Percentiles rank a stretch among this genome's conserved stretches.
Evolutionary conservation across 2,888 invertebrate species (phyloP).

Genomic region (Apodemia duryi): DNA sequence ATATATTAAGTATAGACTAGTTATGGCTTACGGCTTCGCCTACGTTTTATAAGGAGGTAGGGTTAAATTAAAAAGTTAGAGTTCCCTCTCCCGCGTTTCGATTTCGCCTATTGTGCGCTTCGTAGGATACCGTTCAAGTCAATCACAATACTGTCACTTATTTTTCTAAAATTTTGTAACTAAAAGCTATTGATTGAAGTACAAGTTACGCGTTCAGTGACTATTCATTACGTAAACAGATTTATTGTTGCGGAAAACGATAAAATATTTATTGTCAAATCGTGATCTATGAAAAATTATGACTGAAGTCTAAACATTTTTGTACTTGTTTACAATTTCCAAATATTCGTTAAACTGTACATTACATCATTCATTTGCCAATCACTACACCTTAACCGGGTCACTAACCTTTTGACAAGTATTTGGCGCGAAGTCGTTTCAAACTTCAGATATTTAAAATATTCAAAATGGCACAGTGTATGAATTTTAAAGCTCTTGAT

Average conservation of each 20-base stretch:
- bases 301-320: not conserved
- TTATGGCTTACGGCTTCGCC: no score
- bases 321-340: slow-evolving; percentile 13
- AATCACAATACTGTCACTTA: no score
- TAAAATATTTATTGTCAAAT: slow-evolving; percentile 6
- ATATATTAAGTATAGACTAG: no score
- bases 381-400: slow-evolving; percentile 12
- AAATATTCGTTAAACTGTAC: slow-evolving; percentile 7
- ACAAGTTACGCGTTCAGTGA: not conserved
- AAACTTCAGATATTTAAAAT: not conserved
- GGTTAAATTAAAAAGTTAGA: no score
- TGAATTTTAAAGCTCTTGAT: no score
- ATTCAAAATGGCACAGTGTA: not conserved
- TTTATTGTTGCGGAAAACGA: slow-evolving; percentile 9
- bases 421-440: slow-evolving; percentile 11
- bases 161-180: not conserved
- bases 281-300: slow-evolving; percentile 8
- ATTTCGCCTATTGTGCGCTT: no score
- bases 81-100: no score
- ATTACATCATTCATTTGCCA: slow-evolving; percentile 15
- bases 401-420: slow-evolving; percentile 14
- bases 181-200: not conserved
- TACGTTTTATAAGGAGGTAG: no score
- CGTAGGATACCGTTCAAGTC: no score
- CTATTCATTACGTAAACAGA: not conserved